phyloP scores from a whole-genome alignment of 2,797 vertebrate species.

The Trichosurus vulpecula region DNA sequence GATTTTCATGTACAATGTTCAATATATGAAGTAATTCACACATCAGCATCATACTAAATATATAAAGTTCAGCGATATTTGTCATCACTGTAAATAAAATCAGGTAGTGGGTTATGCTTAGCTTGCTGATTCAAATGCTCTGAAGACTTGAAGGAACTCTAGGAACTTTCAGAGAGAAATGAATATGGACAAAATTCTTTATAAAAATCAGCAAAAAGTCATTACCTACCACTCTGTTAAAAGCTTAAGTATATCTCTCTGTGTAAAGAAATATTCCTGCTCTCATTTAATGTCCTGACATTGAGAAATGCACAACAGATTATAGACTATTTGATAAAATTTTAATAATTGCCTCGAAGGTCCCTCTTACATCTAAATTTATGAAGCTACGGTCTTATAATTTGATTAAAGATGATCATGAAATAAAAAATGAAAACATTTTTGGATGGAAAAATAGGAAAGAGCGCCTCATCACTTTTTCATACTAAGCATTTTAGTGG shows the following conservation, averaged over 20 bases:
- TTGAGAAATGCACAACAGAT: background rate
- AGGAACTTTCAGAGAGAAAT: slow-evolving; percentile 7
- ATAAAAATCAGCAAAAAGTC: background rate
- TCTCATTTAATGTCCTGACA: background rate
- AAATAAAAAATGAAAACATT: background rate
- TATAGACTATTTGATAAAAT: background rate
- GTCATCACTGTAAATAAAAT: background rate
- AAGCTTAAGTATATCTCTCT: background rate
- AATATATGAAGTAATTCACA: too few species aligned
- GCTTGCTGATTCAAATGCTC: slow-evolving; percentile 1
- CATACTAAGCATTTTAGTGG: too few species aligned
- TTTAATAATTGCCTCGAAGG: background rate
- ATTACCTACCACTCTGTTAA: background rate
- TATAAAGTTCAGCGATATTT: background rate
- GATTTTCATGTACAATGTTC: too few species aligned
- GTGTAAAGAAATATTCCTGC: background rate
- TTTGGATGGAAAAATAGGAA: background rate
- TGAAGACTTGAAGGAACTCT: background rate
- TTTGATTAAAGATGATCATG: too few species aligned
- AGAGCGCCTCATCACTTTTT: background rate
- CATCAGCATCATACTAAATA: background rate
- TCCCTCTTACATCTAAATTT: too few species aligned
- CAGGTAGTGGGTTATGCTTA: background rate
- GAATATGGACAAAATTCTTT: background rate
- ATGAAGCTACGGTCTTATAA: too few species aligned